These are phyloP conservation scores for Lanistes nyassanus DNA, from an alignment of 1,140 invertebrate species.

Conservation along the genomic window DNA sequence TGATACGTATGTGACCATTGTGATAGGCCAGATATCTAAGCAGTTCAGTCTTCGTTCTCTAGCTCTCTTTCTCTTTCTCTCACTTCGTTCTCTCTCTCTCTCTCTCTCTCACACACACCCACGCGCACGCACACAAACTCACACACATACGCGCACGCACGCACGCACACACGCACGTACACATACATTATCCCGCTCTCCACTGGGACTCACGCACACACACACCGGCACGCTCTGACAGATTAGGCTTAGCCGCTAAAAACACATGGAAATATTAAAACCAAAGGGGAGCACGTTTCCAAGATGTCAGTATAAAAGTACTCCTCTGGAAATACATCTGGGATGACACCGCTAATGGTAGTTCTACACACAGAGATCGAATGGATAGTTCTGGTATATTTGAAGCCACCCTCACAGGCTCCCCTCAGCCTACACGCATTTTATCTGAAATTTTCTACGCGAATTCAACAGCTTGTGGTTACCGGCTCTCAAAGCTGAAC, in stretches of 20 bases:
- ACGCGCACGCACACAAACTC: neutral
- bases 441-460: no score
- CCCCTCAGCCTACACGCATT: no score
- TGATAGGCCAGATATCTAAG: neutral
- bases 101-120: neutral
- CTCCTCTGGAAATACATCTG: neutral
- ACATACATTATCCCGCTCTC: no score
- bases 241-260: no score
- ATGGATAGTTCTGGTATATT: no score
- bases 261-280: neutral
- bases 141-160: no score
- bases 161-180: constrained; percentile 4
- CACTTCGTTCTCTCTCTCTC: neutral
- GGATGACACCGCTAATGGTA: neutral
- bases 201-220: no score
- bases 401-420: no score
- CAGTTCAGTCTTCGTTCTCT: neutral
- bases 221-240: no score
- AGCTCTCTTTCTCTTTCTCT: neutral
- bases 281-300: neutral
- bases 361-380: no score
- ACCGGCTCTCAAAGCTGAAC: no score
- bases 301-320: neutral
- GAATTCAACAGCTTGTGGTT: no score
- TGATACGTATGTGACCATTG: neutral